phyloP scores from a whole-genome alignment of 2,797 vertebrate genomes.

The Coracias cyanogaster region DNA sequence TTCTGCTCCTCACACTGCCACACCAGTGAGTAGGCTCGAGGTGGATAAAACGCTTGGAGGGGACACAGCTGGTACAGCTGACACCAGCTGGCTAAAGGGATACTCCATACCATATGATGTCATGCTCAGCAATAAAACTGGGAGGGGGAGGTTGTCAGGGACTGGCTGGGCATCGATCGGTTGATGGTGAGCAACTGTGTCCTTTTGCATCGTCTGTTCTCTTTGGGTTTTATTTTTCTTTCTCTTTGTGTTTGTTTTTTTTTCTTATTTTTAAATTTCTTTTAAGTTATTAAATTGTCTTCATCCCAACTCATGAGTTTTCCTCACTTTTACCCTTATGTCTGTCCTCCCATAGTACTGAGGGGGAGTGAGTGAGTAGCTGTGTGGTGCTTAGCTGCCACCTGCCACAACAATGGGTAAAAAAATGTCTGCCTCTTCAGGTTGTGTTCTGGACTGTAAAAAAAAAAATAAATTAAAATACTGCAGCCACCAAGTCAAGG shows the following conservation, averaged over 20 bases:
- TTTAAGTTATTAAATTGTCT: not conserved
- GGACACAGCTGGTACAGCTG: not conserved
- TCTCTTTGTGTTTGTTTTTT: not conserved
- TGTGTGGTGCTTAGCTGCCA: not conserved
- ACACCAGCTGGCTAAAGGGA: not conserved
- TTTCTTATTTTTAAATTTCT: not conserved
- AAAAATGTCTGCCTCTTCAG: not conserved
- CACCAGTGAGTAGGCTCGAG: not conserved
- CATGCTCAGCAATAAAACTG: not conserved
- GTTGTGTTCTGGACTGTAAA: not conserved
- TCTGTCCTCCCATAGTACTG: not conserved
- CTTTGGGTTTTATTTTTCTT: not conserved
- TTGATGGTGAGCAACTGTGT: not conserved
- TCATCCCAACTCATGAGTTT: not conserved
- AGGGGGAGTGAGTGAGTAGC: not conserved
- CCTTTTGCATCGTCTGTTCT: not conserved
- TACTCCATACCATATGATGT: not conserved
- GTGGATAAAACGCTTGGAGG: not conserved
- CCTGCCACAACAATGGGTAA: not conserved
- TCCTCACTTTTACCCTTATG: not conserved
- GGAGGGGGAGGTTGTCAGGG: too few species aligned
- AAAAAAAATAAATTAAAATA: not conserved
- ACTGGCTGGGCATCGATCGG: rapidly evolving
- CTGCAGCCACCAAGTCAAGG: not conserved
- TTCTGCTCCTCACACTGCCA: too few species aligned